phyloP scores from a whole-genome alignment of 2,888 invertebrate species.

The Eilema sororculum region DNA sequence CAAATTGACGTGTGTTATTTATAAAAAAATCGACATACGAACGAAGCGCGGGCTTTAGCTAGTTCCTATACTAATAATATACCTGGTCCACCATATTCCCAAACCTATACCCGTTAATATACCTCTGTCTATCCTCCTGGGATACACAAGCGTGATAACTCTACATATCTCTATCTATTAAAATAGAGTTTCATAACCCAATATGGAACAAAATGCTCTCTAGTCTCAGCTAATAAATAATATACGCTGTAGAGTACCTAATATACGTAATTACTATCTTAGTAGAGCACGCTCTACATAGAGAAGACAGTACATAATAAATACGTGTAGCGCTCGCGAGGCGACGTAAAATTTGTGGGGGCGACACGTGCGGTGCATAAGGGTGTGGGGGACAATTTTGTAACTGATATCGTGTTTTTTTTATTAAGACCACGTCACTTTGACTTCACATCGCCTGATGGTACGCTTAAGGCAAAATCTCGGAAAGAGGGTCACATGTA shows the following conservation, averaged over 20 bases:
- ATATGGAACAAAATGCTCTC: constrained; percentile 19
- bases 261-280: constrained; percentile 52
- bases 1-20: too few relatives aligned
- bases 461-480: too few relatives aligned
- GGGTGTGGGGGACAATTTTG: constrained; percentile 49
- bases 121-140: background rate
- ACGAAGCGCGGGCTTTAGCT: too few relatives aligned
- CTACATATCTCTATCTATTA: background rate
- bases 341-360: constrained; percentile 80
- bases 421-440: too few relatives aligned
- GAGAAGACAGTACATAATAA: constrained; percentile 64
- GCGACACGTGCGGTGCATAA: constrained; percentile 46
- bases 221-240: constrained; percentile 34
- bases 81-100: background rate
- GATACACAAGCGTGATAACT: background rate
- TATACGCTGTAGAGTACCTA: constrained; percentile 36
- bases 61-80: too few relatives aligned
- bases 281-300: constrained; percentile 47
- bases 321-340: constrained; percentile 69
- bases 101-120: background rate
- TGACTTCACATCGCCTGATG: too few relatives aligned
- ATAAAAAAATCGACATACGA: too few relatives aligned
- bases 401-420: background rate
- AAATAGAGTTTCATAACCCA: constrained; percentile 11
- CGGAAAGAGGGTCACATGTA: too few relatives aligned